A percentile compares a stretch with the other conserved stretches of the same genome.
Evolutionary conservation across 2,113 vertebrate genomes (phyloP).

Genomic region (Ammospiza caudacuta): DNA sequence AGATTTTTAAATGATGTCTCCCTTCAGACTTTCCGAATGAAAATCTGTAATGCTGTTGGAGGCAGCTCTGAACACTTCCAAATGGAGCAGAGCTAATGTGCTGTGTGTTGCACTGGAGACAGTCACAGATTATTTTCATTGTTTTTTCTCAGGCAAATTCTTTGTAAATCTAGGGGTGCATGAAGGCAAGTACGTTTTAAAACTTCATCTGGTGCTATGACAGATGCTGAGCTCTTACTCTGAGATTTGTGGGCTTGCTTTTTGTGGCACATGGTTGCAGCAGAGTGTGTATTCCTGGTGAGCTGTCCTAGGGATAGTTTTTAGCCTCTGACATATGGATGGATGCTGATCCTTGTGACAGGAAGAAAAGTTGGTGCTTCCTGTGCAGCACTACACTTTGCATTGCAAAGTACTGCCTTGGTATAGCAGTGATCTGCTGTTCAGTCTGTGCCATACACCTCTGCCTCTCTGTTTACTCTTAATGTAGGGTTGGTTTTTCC

Average conservation of each 20-base stretch:
- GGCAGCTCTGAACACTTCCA: neutral
- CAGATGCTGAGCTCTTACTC: neutral
- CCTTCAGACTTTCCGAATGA: neutral
- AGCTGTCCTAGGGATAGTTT: neutral
- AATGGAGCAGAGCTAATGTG: neutral
- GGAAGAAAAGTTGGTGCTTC: neutral
- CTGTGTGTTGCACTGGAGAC: neutral
- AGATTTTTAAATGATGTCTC: neutral
- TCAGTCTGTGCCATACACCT: neutral
- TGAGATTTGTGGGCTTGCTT: neutral
- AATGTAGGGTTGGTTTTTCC: neutral
- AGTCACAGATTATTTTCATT: neutral
- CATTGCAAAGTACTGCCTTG: neutral
- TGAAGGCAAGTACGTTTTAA: neutral
- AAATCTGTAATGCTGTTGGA: neutral
- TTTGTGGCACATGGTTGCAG: neutral
- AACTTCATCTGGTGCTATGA: neutral
- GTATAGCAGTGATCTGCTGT: neutral
- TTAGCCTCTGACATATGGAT: fast-evolving
- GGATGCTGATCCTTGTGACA: neutral
- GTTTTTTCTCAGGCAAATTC: neutral
- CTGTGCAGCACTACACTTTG: neutral
- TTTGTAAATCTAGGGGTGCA: neutral
- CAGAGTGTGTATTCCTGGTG: neutral
- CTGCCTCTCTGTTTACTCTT: neutral